Percentiles rank a stretch among this genome's conserved stretches.
Conservation (phyloP, 1,140 invertebrate genomes). For the Aphelinus certus region DNA sequence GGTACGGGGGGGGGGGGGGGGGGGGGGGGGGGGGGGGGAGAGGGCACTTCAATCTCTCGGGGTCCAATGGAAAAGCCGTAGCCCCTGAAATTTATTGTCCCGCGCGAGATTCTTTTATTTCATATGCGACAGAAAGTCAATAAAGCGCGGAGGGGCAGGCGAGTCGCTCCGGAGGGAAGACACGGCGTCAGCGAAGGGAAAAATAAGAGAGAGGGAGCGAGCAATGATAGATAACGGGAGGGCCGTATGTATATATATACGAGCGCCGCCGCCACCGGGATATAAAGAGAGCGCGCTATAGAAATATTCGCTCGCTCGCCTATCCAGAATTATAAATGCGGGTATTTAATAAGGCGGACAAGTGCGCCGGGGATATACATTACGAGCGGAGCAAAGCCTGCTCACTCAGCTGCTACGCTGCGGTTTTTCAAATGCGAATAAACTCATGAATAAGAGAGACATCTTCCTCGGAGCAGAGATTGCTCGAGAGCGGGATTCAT, state of each 20-base stretch:
- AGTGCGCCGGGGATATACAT: not conserved
- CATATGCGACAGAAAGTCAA: constrained; percentile 32
- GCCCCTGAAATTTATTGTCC: constrained; percentile 18
- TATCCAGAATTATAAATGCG: constrained; percentile 30
- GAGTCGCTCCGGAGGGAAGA: too few species aligned
- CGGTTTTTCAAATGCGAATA: not conserved
- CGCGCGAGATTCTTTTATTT: constrained; percentile 25
- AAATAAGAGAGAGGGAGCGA: not conserved
- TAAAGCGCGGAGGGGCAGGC: not conserved
- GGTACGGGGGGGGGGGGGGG: too few species aligned
- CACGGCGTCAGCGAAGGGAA: too few species aligned
- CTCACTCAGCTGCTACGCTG: not conserved
- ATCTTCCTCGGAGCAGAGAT: not conserved
- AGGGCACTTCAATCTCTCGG: constrained; percentile 3
- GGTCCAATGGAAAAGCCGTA: constrained; percentile 13
- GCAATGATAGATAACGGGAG: not conserved
- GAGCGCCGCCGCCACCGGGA: not conserved
- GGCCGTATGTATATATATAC: not conserved
- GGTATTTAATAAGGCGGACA: constrained; percentile 29
- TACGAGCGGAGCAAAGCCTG: not conserved
- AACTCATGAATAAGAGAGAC: constrained; percentile 1
- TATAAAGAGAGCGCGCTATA: not conserved
- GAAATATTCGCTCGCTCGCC: not conserved
- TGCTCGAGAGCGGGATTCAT: constrained; percentile 7
- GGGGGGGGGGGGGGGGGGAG: too few species aligned